These are phyloP conservation scores for Steatornis caripensis DNA, from an alignment of 2,113 vertebrate species.

Conservation along the genomic window DNA sequence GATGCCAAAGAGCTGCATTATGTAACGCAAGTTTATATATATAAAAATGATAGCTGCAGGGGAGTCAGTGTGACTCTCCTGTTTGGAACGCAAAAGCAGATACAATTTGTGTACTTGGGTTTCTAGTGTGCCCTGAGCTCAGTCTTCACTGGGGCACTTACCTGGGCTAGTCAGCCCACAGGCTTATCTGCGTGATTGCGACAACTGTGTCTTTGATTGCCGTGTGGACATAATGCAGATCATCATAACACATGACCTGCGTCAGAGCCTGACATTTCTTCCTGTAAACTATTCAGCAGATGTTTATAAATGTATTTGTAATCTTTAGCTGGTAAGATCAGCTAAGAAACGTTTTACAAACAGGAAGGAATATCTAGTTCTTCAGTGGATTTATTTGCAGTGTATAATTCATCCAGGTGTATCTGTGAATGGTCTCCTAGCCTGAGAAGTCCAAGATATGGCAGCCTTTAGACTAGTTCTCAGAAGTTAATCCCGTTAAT, in stretches of 20 bases:
- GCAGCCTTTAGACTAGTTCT: background rate
- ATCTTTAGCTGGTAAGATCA: slow-evolving; percentile 25
- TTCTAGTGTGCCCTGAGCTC: background rate
- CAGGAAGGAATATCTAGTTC: slow-evolving; percentile 30
- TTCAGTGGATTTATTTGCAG: background rate
- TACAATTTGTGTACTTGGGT: background rate
- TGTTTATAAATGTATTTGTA: slow-evolving; percentile 46
- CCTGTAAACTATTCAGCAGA: slow-evolving; percentile 32
- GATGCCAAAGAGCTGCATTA: background rate
- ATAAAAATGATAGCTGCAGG: background rate
- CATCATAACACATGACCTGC: background rate
- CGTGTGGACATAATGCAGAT: background rate
- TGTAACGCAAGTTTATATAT: background rate
- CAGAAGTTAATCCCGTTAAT: background rate
- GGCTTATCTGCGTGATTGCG: background rate
- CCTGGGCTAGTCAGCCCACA: background rate
- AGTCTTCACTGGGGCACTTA: background rate
- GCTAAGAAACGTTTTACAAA: slow-evolving; percentile 31
- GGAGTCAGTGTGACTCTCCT: background rate
- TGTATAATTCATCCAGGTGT: background rate
- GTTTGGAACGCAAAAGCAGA: background rate
- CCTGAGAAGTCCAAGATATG: background rate
- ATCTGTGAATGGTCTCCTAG: background rate
- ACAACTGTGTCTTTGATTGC: background rate
- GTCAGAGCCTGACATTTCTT: slow-evolving; percentile 48